Evolutionary conservation across 2,113 vertebrate species (phyloP), one percentile per base, ranked within the genome.

Genomic region (Petroica traversi): DNA sequence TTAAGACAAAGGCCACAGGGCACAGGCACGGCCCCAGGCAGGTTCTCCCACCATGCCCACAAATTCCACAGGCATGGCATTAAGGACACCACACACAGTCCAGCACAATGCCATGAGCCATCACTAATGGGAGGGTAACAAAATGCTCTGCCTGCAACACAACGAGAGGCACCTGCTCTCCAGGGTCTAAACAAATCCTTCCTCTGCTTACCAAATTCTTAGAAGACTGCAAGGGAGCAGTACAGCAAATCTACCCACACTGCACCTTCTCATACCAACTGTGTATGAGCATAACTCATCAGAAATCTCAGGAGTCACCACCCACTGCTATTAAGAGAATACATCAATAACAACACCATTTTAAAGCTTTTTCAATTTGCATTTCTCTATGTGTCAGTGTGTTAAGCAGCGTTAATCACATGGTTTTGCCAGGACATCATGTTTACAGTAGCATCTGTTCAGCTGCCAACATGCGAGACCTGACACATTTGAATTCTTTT

Each of bases 371-470:
- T 61, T 68, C 62, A 79, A 74, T 93, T 95, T 95, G 68, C 75
- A 96, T 96, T 93, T 95, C 87, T 92, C 72, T 59, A 85, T 94
- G 87, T 92, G 81, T 69, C 54, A 94, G 52, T 4, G 6, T 41
- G 34, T 66, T 92, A 85, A 92, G 85, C 54, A 77, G 62, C 4
- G 2, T 86, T 95, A 94, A 97, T 95, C 95, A 96, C 38, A 80
- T 0, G 4, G 45, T 75, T 94, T 86, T 95, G 61, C 89, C 9
- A 45, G 48, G 82, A 95, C 45, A 92, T 89, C 77, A 74, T 34
- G 11, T 92, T 91, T 78, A 66, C n/a, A 62, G 29, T 6, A 45
- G 64, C 92, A 94, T 64, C 79, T 91, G 67, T 16, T 71, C 77
- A 89, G 48, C 76, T 38, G 54, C 78, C 80, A 73, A 89, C 71